phyloP scores from a whole-genome alignment of 2,888 invertebrate genomes.

The Lucinisca nassula region DNA sequence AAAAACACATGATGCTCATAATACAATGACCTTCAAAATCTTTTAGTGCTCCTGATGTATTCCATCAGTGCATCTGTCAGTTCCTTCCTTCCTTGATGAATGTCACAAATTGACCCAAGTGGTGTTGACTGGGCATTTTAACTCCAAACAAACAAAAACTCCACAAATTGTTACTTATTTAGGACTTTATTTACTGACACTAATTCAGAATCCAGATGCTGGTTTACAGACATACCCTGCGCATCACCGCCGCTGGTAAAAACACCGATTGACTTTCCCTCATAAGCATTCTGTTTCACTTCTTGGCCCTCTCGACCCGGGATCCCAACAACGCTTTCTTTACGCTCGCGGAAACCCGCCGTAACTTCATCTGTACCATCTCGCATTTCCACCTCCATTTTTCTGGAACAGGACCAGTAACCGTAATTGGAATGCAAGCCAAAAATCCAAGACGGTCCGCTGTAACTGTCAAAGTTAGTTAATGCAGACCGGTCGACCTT shows the following conservation, averaged over 20 bases:
- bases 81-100: too few relatives aligned
- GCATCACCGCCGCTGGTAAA: constrained; percentile 99
- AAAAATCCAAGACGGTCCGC: neutral
- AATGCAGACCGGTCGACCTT: constrained; percentile 7
- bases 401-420: neutral
- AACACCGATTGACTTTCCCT: constrained; percentile 97
- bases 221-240: constrained; percentile 93
- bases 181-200: too few relatives aligned
- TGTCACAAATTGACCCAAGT: too few relatives aligned
- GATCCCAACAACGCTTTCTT: constrained; percentile 79
- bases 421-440: neutral
- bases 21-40: too few relatives aligned
- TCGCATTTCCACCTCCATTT: neutral
- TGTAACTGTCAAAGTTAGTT: constrained; percentile 14
- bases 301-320: constrained; percentile 87
- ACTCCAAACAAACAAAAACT: too few relatives aligned
- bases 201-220: too few relatives aligned
- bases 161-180: too few relatives aligned
- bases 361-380: neutral
- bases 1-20: too few relatives aligned
- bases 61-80: too few relatives aligned
- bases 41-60: too few relatives aligned
- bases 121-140: too few relatives aligned
- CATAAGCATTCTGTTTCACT: constrained; percentile 87
- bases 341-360: constrained; percentile 39